Evolutionary conservation across 2,888 invertebrate species (phyloP).

Genomic region (Aricia artaxerxes): DNA sequence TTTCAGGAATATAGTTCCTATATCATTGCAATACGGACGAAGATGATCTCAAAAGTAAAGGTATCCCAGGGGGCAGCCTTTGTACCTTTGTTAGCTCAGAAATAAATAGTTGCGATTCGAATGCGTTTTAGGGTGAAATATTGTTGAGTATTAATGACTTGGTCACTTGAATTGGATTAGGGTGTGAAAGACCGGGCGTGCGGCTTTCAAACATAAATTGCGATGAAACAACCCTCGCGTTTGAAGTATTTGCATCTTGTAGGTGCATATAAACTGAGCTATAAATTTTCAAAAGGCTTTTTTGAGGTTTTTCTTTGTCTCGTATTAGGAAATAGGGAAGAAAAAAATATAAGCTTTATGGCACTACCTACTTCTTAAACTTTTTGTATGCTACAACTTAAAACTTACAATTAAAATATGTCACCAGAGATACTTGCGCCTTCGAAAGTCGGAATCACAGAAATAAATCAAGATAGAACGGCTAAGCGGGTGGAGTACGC

Average conservation of each 20-base stretch:
- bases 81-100: slow-evolving; percentile 76
- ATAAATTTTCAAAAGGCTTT: slow-evolving; percentile 19
- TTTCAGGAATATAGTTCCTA: neutral
- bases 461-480: too few species aligned
- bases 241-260: slow-evolving; percentile 24
- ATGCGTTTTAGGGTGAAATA: slow-evolving; percentile 73
- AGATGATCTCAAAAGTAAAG: slow-evolving; percentile 37
- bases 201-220: slow-evolving; percentile 70
- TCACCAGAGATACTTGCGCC: too few species aligned
- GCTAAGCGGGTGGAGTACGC: too few species aligned
- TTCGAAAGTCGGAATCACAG: too few species aligned
- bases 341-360: neutral
- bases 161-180: slow-evolving; percentile 77
- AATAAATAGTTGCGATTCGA: slow-evolving; percentile 78
- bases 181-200: slow-evolving; percentile 67
- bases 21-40: neutral
- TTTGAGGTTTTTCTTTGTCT: neutral
- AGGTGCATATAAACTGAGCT: slow-evolving; percentile 25
- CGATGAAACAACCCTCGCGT: slow-evolving; percentile 36
- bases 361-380: too few species aligned
- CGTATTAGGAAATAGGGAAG: neutral
- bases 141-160: slow-evolving; percentile 78
- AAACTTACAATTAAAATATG: too few species aligned
- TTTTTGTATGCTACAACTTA: too few species aligned
- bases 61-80: slow-evolving; percentile 67